phyloP scores from a whole-genome alignment of 2,797 vertebrate species.

The Menidia menidia region DNA sequence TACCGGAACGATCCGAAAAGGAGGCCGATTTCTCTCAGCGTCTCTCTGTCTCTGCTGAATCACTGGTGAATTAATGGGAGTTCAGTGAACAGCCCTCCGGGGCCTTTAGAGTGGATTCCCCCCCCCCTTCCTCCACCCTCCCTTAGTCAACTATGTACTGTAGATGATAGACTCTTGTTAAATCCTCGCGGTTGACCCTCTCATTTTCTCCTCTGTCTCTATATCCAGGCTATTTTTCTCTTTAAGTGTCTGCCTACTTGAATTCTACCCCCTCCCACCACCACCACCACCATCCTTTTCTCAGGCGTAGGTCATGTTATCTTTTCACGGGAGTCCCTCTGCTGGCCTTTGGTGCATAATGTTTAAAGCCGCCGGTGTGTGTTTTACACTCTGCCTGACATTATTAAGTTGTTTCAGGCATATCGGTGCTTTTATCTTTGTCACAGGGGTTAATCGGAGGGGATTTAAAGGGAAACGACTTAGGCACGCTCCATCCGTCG shows the following conservation, averaged over 20 bases:
- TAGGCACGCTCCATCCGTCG: constrained; percentile 30
- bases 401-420: constrained; percentile 72
- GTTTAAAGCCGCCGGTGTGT: constrained; percentile 79
- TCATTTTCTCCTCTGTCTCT: constrained; percentile 58
- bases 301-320: constrained; percentile 71
- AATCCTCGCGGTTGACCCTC: constrained; percentile 69
- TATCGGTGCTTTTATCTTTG: constrained; percentile 76
- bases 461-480: constrained; percentile 66
- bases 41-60: constrained; percentile 54
- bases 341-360: constrained; percentile 79
- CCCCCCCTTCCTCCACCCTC: constrained; percentile 43
- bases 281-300: constrained; percentile 29
- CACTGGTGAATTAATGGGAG: constrained; percentile 75
- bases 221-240: constrained; percentile 30
- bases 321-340: constrained; percentile 76
- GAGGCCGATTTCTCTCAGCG: not conserved
- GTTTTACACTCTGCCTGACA: constrained; percentile 75
- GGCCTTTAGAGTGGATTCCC: constrained; percentile 55
- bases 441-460: constrained; percentile 70
- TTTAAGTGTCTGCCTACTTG: constrained; percentile 25
- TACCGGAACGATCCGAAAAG: constrained; percentile 9
- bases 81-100: constrained; percentile 68
- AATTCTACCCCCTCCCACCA: constrained; percentile 6
- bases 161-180: constrained; percentile 75
- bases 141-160: constrained; percentile 48